phyloP scores from a whole-genome alignment of 2,797 vertebrate species.

The Microcaecilia unicolor region DNA sequence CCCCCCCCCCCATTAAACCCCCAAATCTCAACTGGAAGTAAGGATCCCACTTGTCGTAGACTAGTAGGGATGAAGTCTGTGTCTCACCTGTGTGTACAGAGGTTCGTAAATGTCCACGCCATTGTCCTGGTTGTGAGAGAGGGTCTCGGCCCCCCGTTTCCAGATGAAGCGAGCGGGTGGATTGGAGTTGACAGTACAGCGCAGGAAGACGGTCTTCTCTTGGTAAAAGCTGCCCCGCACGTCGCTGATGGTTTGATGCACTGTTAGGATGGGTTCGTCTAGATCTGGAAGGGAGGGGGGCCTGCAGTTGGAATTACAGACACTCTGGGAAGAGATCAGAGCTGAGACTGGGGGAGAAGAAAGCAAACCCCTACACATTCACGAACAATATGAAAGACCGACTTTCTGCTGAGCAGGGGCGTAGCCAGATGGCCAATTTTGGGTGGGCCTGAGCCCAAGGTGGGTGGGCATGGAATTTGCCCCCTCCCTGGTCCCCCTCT shows the following conservation, averaged over 20 bases:
- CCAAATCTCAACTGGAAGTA: too few species aligned
- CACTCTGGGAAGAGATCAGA: rapidly evolving
- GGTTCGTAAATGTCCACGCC: constrained; percentile 97
- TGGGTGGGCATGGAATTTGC: too few species aligned
- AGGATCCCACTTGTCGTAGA: too few species aligned
- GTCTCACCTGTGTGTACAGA: constrained; percentile 92
- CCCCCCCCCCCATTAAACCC: too few species aligned
- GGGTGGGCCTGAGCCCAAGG: too few species aligned
- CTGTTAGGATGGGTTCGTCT: constrained; percentile 82
- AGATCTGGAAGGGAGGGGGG: constrained; percentile 66
- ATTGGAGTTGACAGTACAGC: constrained; percentile 95
- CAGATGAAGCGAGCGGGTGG: constrained; percentile 94
- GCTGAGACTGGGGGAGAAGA: neutral
- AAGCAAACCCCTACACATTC: neutral
- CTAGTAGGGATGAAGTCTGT: too few species aligned
- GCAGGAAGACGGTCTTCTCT: constrained; percentile 94
- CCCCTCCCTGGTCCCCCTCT: too few species aligned
- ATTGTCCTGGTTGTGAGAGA: constrained; percentile 92
- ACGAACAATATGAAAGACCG: neutral
- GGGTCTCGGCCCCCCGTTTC: constrained; percentile 73
- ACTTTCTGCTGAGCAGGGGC: too few species aligned
- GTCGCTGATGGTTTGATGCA: constrained; percentile 94
- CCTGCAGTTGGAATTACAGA: constrained; percentile 16
- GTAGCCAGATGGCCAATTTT: too few species aligned
- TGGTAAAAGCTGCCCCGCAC: constrained; percentile 94